Conservation (phyloP, 92 coral and sea anemone genomes). For the Epizoanthus illoricatus region DNA sequence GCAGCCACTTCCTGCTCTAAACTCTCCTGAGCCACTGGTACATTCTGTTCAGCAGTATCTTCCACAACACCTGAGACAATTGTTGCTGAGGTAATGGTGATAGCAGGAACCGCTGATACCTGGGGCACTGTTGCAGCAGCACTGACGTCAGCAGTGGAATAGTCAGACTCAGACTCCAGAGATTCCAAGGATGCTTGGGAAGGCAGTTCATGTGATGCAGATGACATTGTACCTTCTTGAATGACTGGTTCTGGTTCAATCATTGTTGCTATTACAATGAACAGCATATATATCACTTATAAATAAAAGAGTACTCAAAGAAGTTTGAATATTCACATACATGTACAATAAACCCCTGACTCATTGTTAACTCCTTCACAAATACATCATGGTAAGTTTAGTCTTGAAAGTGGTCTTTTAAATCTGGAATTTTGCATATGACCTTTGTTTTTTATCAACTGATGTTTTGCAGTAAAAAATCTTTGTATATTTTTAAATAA, state of each 20-base stretch:
- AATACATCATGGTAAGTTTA: too few relatives aligned
- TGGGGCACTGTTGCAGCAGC: constrained; percentile 39
- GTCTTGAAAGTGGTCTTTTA: too few relatives aligned
- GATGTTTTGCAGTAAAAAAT: too few relatives aligned
- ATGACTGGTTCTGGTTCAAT: constrained; percentile 26
- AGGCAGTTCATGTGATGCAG: constrained; percentile 34
- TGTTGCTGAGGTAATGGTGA: constrained; percentile 70
- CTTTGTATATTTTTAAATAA: too few relatives aligned
- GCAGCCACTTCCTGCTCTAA: constrained; percentile 63
- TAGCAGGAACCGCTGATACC: constrained; percentile 68
- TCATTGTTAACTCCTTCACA: too few relatives aligned
- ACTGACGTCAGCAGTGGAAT: constrained; percentile 51
- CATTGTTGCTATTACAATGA: not conserved
- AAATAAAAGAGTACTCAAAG: not conserved
- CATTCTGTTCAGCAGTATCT: constrained; percentile 94
- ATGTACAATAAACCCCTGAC: too few relatives aligned
- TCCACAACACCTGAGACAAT: constrained; percentile 22
- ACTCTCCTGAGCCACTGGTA: constrained; percentile 83
- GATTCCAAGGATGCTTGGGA: constrained; percentile 80
- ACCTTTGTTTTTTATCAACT: too few relatives aligned
- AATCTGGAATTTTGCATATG: too few relatives aligned
- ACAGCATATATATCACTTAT: not conserved
- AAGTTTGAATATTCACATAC: too few relatives aligned
- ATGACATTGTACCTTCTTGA: not conserved
- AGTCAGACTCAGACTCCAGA: constrained; percentile 78